These are phyloP conservation scores for Danionella dracula DNA, from an alignment of 2,797 vertebrate species.

Conservation along the genomic window DNA sequence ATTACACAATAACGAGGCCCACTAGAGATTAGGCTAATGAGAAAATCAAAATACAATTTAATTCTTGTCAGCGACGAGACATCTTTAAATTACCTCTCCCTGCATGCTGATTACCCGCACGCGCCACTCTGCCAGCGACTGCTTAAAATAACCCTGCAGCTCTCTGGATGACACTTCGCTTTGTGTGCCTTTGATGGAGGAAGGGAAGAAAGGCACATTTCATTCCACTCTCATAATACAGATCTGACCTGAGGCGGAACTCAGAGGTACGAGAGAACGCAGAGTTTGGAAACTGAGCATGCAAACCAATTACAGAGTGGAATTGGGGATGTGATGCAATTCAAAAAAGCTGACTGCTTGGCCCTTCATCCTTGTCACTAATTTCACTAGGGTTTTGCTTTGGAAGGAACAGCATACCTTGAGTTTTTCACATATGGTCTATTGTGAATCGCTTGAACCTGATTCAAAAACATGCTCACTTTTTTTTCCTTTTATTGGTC, in stretches of 20 bases:
- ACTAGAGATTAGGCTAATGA: slow-evolving; percentile 84
- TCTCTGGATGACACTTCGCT: slow-evolving; percentile 52
- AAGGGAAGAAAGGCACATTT: slow-evolving; percentile 23
- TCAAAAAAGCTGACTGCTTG: background rate
- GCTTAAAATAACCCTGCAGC: slow-evolving; percentile 66
- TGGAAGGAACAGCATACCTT: background rate
- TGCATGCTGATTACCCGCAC: slow-evolving; percentile 74
- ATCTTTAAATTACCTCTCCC: slow-evolving; percentile 79
- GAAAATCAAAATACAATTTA: slow-evolving; percentile 84
- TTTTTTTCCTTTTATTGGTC: slow-evolving; percentile 14
- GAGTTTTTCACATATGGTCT: background rate
- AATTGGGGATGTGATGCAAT: slow-evolving; percentile 10
- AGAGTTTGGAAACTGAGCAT: slow-evolving; percentile 11
- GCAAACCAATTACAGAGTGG: slow-evolving; percentile 25
- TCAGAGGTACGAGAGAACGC: too few species aligned
- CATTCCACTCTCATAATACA: slow-evolving; percentile 29
- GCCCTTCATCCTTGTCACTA: background rate
- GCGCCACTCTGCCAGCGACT: slow-evolving; percentile 66
- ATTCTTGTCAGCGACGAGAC: slow-evolving; percentile 74
- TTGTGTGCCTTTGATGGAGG: slow-evolving; percentile 29
- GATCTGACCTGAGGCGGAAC: slow-evolving; percentile 18
- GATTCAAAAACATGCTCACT: background rate
- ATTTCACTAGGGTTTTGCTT: background rate
- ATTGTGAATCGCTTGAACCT: background rate
- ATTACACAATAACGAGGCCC: slow-evolving; percentile 81